Base-by-base conservation (phyloP, 2,888 invertebrate species). In the Barypeithes pellucidus region DNA sequence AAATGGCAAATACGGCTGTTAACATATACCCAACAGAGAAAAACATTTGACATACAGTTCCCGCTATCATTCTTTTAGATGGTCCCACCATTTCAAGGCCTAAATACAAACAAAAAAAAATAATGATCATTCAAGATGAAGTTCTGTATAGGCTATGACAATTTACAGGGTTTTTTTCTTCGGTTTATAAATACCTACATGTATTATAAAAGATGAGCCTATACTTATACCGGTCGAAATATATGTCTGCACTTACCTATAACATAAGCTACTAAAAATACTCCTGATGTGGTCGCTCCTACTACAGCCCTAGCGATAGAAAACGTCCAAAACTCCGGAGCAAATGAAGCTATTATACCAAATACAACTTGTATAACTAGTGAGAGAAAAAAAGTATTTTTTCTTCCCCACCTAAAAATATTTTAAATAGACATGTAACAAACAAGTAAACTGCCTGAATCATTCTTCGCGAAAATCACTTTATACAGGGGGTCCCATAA, bases 181-280 rank as follows among this genome's bases (percentile, higher is more conserved):
- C n/a, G n/a, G n/a, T n/a, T n/a, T n/a, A n/a, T n/a, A n/a, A n/a
- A n/a, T n/a, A n/a, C n/a, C n/a, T n/a, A n/a, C n/a, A n/a, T n/a
- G n/a, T n/a, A n/a, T n/a, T n/a, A n/a, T n/a, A n/a, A n/a, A n/a
- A n/a, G n/a, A n/a, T n/a, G n/a, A n/a, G n/a, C n/a, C n/a, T n/a
- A n/a, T n/a, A n/a, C n/a, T n/a, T n/a, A n/a, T n/a, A n/a, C n/a
- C 24, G 24, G 36, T 8, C 3, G 2, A 39, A 12, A 39, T 33
- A 33, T 33, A 5, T 8, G 8, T 33, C 4, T 33, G 33, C 33
- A 33, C 29, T 5, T 87, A 89, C 93, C 93, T 78, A 94, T 91
- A 59, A 94, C 94, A 84, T 94, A 94, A 52, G 93, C 92, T 18
- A 94, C 93, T 72, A 94, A 86, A 81, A 94, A 94, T 9, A 93